Base-by-base conservation (phyloP, 2,113 vertebrate species). In the Sturnira hondurensis region DNA sequence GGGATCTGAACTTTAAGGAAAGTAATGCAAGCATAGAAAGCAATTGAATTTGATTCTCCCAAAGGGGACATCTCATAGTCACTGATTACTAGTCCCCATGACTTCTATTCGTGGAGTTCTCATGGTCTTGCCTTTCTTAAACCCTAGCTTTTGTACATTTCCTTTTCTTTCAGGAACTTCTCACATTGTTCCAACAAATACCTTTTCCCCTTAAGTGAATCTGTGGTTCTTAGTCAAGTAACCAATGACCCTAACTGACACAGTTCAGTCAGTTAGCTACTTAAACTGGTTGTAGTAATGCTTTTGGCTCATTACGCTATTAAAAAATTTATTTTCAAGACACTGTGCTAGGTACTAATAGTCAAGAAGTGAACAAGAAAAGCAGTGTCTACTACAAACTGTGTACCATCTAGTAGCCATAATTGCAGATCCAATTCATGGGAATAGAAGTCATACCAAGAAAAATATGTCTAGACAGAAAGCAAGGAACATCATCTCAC, bases 61-160 rank as follows among this genome's bases (percentile, higher is more conserved):
- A 1, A 4, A 13, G 16, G 19, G 0, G 17, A 15, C 4, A 47
- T 5, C 10, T 13, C 13, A 16, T 14, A 31, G 61, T 43, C 14
- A 38, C n/a, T 50, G 2, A 33, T 12, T 4, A 7, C 4, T 22
- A 38, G 11, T 54, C 43, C 31, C 52, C 93, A 4, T 13, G 16
- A 3, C 20, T 43, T 33, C 1, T 22, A 14, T 7, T 17, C 17
- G 45, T 54, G 2, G 20, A 43, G 3, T 47, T 47, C 38, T 68
- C 28, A 20, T 11, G 9, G 5, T 11, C n/a, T 45, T 36, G 33
- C 10, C 2, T 8, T 36, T 61, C 45, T 9, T 41, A 22, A 95
- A 70, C 19, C 8, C 19, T 70, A 43, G 31, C 26, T 92, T 50
- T 36, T 68, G 61, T 45, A 33, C 1, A 36, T 31, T 56, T 87